phyloP scores from a whole-genome alignment of 1,140 invertebrate genomes.

The Nymphalis io region DNA sequence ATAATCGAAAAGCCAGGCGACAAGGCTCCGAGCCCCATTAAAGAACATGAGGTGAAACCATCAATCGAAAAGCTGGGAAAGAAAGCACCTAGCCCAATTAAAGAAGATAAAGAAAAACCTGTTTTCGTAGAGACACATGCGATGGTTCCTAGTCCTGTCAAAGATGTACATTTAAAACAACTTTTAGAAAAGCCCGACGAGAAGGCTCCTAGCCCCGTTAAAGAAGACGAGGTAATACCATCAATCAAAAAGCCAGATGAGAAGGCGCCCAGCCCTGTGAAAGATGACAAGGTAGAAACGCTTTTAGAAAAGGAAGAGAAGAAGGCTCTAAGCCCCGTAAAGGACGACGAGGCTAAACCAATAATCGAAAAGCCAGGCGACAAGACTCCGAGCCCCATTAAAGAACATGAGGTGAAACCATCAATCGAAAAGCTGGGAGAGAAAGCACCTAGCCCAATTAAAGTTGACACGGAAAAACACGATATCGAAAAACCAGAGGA shows the following conservation, averaged over 20 bases:
- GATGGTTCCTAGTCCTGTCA: background rate
- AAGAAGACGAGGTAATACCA: background rate
- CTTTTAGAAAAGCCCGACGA: background rate
- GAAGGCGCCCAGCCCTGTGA: constrained; percentile 21
- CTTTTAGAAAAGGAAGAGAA: constrained; percentile 2
- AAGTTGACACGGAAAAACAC: too few species aligned
- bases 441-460: too few species aligned
- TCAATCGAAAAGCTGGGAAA: background rate
- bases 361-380: background rate
- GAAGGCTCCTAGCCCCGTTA: background rate
- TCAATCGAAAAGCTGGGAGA: too few species aligned
- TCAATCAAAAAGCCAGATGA: background rate
- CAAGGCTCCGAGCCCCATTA: constrained; percentile 22
- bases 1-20: background rate
- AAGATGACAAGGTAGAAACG: constrained; percentile 7
- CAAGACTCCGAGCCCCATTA: background rate
- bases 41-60: background rate
- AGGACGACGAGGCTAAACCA: too few species aligned
- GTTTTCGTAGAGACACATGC: too few species aligned
- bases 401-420: too few species aligned
- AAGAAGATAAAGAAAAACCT: constrained; percentile 2
- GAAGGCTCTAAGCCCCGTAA: background rate
- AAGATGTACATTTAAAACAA: background rate
- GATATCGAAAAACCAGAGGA: too few species aligned
- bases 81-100: background rate